A percentile compares a stretch with the other conserved stretches of the same genome.
Evolutionary conservation across 2,113 vertebrate species (phyloP).

Genomic region (Copsychus sechellarum): DNA sequence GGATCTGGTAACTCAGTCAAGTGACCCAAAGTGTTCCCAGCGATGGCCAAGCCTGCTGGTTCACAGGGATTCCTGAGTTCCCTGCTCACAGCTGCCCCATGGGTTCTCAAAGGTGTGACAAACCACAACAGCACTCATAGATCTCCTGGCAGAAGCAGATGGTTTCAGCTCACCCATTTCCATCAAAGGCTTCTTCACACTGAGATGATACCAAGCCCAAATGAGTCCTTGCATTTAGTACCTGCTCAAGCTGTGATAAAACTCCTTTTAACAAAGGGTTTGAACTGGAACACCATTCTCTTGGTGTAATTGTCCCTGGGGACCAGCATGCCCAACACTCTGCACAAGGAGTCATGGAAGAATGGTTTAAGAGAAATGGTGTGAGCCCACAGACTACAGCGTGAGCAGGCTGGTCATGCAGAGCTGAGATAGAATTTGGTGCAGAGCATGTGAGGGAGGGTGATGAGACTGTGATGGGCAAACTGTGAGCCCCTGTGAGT

Average conservation of each 20-base stretch:
- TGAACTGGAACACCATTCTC: not conserved
- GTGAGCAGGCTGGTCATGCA: not conserved
- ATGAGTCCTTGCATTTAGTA: not conserved
- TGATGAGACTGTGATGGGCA: not conserved
- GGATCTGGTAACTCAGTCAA: not conserved
- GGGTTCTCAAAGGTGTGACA: not conserved
- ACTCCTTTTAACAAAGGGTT: not conserved
- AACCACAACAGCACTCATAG: accelerated
- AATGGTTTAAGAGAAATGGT: not conserved
- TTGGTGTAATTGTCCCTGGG: not conserved
- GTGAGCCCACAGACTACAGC: not conserved
- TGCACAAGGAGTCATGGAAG: not conserved
- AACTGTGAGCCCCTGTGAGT: not conserved
- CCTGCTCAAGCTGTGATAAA: not conserved
- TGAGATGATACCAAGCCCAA: not conserved
- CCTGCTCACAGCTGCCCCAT: not conserved
- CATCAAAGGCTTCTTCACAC: not conserved
- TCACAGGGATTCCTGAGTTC: too few relatives aligned
- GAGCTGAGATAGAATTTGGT: not conserved
- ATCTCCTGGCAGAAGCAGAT: not conserved
- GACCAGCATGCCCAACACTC: not conserved
- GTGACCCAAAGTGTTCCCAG: not conserved
- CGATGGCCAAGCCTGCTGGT: not conserved
- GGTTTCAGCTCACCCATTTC: not conserved
- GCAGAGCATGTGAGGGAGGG: not conserved